Base-by-base conservation (phyloP, 2,888 invertebrate species). In the Callimorpha dominula region DNA sequence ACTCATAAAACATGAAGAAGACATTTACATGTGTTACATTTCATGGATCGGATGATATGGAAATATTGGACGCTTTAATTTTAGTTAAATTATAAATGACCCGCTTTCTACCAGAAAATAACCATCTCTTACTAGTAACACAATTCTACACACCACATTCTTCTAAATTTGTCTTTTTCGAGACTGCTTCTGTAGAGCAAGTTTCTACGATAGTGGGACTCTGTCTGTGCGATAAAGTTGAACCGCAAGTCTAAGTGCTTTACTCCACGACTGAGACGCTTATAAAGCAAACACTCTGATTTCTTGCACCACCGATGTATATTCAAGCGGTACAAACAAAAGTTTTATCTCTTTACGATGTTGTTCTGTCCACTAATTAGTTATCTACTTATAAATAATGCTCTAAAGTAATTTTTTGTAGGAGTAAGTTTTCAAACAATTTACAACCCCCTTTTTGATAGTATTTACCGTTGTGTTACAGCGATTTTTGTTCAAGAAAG, bases 221-320 rank as follows among this genome's bases (percentile, higher is more conserved):
- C 49, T 20, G 62, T 15, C 46, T 68, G 68, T 60, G 50, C 66
- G 57, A 71, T 62, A 69, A 68, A 68, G 63, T 73, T 71, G 49
- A 50, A 63, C 68, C 71, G 46, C 72, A 49, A 64, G 60, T 65
- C 71, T 68, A 70, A 68, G 74, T 74, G 71, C 74, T 69, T 62
- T 54, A n/a, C 31, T 64, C 57, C 43, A 50, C 71, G 42, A 74
- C 64, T 71, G 42, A 50, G 64, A 57, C 69, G 68, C 72, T 68
- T 49, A 71, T 64, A 71, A 40, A 66, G 79, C 68, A 77, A 78
- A 71, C 71, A 57, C 62, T 42, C 52, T 50, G 62, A 73, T 70
- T 79, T 79, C 74, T 78, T 76, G 57, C 65, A 14, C 73, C 52
- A 50, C 74, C 64, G 54, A 62, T 42, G 67, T 70, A 69, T 65